A percentile compares a stretch with the other conserved stretches of the same genome.
Conservation (phyloP, 2,888 invertebrate species). For the Metacarcinus magister region DNA sequence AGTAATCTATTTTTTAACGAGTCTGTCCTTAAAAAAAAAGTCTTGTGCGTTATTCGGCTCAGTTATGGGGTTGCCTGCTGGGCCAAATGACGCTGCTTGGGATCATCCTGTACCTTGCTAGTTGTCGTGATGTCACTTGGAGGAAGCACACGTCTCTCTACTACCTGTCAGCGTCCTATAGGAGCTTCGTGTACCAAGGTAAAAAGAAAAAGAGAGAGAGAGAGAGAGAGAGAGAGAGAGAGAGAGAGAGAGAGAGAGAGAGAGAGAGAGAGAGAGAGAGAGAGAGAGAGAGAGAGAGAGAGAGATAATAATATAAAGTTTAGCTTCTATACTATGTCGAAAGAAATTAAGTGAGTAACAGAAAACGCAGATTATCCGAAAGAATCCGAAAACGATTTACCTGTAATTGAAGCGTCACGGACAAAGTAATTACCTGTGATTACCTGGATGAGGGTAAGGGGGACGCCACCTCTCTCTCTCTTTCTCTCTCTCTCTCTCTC, state of each 20-base stretch:
- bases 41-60: background rate
- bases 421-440: background rate
- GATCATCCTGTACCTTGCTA: background rate
- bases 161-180: background rate
- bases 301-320: background rate
- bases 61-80: constrained; percentile 20
- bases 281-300: background rate
- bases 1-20: too few relatives aligned
- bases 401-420: background rate
- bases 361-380: background rate
- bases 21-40: too few relatives aligned
- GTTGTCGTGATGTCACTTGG: background rate
- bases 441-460: too few relatives aligned
- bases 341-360: background rate
- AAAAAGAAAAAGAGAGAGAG: background rate
- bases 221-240: constrained; percentile 27
- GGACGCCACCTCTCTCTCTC: too few relatives aligned
- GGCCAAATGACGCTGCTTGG: background rate
- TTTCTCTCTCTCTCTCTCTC: too few relatives aligned
- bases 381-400: background rate
- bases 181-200: constrained; percentile 20
- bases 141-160: background rate
- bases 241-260: background rate
- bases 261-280: background rate
- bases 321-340: too few relatives aligned